These are phyloP conservation scores for Columba janthina DNA, from an alignment of 2,113 vertebrate species.

Conservation along the genomic window DNA sequence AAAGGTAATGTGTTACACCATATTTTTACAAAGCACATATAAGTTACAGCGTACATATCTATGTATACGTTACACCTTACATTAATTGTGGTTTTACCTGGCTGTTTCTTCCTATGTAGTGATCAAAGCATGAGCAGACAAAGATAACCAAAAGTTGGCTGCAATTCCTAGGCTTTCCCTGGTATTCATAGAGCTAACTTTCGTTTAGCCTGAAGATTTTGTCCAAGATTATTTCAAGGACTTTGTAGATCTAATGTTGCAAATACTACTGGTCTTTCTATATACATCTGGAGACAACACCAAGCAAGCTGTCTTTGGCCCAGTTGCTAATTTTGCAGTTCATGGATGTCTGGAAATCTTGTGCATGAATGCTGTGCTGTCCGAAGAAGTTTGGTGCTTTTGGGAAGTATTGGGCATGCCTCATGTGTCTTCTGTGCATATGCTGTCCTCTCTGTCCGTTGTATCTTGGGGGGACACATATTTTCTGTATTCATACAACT, in stretches of 20 bases:
- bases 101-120: background rate
- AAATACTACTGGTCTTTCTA: background rate
- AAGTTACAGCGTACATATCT: background rate
- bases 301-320: background rate
- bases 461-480: fast-evolving
- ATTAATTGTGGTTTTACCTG: background rate
- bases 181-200: background rate
- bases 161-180: background rate
- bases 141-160: background rate
- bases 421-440: background rate
- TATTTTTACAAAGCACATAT: background rate
- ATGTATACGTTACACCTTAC: background rate
- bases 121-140: background rate
- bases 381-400: background rate
- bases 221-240: background rate
- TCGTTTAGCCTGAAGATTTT: background rate
- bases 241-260: background rate
- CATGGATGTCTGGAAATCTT: background rate
- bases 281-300: background rate
- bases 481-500: background rate
- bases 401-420: background rate
- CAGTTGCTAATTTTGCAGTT: background rate
- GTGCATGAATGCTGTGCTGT: background rate
- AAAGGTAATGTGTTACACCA: background rate
- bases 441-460: background rate